phyloP scores from a whole-genome alignment of 1,140 invertebrate species.

The Drosophila arizonae region DNA sequence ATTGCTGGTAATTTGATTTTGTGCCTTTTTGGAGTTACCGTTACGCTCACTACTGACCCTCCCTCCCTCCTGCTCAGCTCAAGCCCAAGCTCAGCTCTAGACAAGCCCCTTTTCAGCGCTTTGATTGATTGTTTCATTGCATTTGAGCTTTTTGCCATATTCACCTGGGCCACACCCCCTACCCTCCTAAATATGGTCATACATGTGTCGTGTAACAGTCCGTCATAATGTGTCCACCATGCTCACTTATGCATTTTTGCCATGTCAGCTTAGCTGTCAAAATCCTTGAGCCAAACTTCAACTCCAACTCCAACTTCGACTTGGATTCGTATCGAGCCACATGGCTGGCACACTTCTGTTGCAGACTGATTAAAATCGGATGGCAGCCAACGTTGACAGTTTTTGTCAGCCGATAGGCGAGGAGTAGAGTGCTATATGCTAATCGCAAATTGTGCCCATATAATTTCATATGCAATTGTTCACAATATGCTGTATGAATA shows the following conservation, averaged over 20 bases:
- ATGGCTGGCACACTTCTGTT: constrained; percentile 59
- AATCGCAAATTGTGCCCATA: constrained; percentile 20
- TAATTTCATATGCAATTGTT: neutral
- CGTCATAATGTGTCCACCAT: constrained; percentile 19
- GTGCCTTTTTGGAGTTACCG: constrained; percentile 72
- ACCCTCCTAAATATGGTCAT: constrained; percentile 43
- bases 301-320: constrained; percentile 13
- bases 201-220: constrained; percentile 58
- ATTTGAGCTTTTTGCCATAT: constrained; percentile 70
- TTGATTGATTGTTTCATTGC: constrained; percentile 81
- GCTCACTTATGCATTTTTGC: constrained; percentile 42
- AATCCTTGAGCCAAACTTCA: constrained; percentile 62
- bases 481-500: constrained; percentile 5
- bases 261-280: constrained; percentile 78
- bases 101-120: constrained; percentile 71
- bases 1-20: constrained; percentile 80
- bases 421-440: constrained; percentile 13
- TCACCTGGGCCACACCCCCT: constrained; percentile 37
- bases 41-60: constrained; percentile 44
- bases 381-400: constrained; percentile 57
- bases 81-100: constrained; percentile 17
- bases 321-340: constrained; percentile 31
- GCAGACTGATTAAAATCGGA: constrained; percentile 57
- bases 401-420: constrained; percentile 40
- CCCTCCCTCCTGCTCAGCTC: neutral